phyloP scores from a whole-genome alignment of 2,113 vertebrate genomes.

The Sminthopsis crassicaudata region DNA sequence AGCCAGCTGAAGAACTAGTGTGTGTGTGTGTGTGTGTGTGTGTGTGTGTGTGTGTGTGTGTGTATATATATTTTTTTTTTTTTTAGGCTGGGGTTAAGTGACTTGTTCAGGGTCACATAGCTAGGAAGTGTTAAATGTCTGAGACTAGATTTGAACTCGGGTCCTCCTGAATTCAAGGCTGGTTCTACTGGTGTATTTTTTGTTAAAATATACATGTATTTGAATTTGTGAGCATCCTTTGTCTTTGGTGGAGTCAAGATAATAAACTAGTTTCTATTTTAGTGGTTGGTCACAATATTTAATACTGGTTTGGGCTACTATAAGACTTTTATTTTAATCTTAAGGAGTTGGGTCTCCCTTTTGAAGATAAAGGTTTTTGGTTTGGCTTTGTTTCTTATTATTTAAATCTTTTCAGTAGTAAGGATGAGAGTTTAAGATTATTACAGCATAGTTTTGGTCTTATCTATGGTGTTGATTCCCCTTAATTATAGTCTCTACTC shows the following conservation, averaged over 20 bases:
- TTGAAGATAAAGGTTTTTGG: background rate
- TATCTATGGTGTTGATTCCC: slow-evolving; percentile 28
- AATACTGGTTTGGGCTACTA: background rate
- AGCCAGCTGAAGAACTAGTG: background rate
- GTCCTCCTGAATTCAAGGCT: no score
- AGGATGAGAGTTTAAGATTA: background rate
- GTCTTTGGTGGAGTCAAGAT: background rate
- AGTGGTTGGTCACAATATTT: background rate
- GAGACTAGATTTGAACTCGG: no score
- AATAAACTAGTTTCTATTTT: background rate
- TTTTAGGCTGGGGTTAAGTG: no score
- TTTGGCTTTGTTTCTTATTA: background rate
- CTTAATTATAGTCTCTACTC: slow-evolving; percentile 17
- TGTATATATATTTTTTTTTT: no score
- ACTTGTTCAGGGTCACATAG: no score
- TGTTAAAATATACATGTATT: background rate
- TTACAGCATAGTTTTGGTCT: background rate
- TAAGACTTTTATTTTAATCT: background rate
- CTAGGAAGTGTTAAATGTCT: no score
- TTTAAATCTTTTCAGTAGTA: background rate
- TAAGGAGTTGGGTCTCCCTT: background rate
- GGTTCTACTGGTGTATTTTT: background rate
- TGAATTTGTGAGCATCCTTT: background rate
- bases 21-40: no score
- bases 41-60: no score